A percentile compares a stretch with the other conserved stretches of the same genome.
Evolutionary conservation across 1,140 invertebrate genomes (phyloP).

Genomic region (Piezodorus guildinii): DNA sequence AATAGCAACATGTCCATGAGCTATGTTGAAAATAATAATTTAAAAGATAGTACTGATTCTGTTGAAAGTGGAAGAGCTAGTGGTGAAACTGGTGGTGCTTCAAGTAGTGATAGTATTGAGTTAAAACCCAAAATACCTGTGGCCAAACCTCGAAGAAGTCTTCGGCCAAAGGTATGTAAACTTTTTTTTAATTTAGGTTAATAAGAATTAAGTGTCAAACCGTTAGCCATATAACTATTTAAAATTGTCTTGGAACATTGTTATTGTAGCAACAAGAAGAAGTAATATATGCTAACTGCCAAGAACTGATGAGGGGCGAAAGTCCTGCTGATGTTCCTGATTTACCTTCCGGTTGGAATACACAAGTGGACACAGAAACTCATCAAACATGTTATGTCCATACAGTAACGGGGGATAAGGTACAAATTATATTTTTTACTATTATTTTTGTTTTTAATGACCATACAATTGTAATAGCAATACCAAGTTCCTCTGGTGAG

Average conservation of each 20-base stretch:
- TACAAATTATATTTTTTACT: constrained; percentile 23
- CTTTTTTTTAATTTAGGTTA: neutral
- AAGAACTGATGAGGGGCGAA: constrained; percentile 5
- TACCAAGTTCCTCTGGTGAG: neutral
- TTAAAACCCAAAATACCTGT: constrained; percentile 15
- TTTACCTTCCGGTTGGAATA: constrained; percentile 32
- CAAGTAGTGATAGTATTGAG: constrained; percentile 19
- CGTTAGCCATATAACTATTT: too few species aligned
- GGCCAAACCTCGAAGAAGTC: constrained; percentile 18
- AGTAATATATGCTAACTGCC: constrained; percentile 23
- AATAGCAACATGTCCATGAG: constrained; percentile 7
- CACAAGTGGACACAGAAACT: constrained; percentile 30
- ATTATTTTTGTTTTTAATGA: neutral
- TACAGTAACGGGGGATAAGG: constrained; percentile 32
- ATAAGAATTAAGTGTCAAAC: too few species aligned
- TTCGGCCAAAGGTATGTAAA: constrained; percentile 11
- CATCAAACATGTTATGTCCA: constrained; percentile 33
- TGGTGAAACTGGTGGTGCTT: constrained; percentile 15
- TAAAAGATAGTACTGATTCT: constrained; percentile 18
- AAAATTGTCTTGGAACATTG: too few species aligned
- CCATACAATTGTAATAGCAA: neutral
- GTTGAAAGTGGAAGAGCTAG: constrained; percentile 12
- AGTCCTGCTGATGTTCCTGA: neutral
- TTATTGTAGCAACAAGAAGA: constrained; percentile 18
- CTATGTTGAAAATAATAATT: constrained; percentile 20